Percentiles rank a stretch among this genome's conserved stretches.
These are phyloP conservation scores for Drosophila neonasuta DNA, from an alignment of 2,888 invertebrate genomes.

Conservation along the genomic window DNA sequence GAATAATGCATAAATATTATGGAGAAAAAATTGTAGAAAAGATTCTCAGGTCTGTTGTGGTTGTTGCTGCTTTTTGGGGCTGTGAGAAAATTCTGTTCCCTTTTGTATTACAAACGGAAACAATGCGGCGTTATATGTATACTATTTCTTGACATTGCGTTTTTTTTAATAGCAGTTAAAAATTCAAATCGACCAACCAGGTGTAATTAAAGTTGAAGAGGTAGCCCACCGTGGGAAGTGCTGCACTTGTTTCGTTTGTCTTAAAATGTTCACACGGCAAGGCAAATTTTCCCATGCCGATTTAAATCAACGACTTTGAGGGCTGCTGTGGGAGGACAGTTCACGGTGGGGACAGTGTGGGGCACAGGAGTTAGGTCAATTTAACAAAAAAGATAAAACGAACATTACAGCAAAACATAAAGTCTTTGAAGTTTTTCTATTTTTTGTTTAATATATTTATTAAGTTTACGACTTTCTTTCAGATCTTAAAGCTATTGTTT, in stretches of 20 bases:
- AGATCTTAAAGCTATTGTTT: conserved; percentile 50
- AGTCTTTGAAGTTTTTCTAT: conserved; percentile 14
- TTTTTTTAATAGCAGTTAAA: conserved; percentile 50
- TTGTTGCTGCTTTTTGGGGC: conserved; percentile 65
- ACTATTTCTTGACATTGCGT: conserved; percentile 54
- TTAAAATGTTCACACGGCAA: conserved; percentile 68
- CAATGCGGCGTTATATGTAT: conserved; percentile 59
- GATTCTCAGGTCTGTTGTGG: conserved; percentile 57
- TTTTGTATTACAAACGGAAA: conserved; percentile 57
- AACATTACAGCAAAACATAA: conserved; percentile 24
- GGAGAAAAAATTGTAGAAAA: conserved; percentile 43
- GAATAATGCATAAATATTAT: conserved; percentile 73
- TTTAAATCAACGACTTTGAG: conserved; percentile 54
- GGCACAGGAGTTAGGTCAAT: conserved; percentile 12
- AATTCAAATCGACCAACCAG: conserved; percentile 64
- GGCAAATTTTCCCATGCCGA: conserved; percentile 70
- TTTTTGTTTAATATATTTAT: conserved; percentile 56
- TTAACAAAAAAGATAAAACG: conserved; percentile 33
- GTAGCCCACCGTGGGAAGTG: conserved; percentile 68
- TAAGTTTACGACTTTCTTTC: conserved; percentile 52
- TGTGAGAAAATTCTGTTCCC: conserved; percentile 75
- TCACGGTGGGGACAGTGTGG: background rate
- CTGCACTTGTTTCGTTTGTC: conserved; percentile 73
- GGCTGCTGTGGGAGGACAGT: conserved; percentile 8
- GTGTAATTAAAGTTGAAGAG: conserved; percentile 74